Percentiles rank a stretch among this genome's conserved stretches.
phyloP scores from a whole-genome alignment of 2,113 vertebrate genomes.

The Chunga burmeisteri region DNA sequence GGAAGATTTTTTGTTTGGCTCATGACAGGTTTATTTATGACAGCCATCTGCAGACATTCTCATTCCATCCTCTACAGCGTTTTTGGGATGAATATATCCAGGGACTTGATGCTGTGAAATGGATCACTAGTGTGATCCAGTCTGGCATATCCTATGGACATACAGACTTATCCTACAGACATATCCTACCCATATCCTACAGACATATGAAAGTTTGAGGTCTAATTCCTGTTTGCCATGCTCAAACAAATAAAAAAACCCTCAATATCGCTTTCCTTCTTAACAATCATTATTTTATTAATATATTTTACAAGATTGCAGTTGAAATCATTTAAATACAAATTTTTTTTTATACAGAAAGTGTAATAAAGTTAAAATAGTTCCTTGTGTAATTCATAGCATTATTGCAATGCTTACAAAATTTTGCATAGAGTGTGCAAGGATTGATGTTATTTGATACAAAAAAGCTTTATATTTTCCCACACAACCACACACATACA shows the following conservation, averaged over 20 bases:
- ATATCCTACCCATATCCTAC: no score
- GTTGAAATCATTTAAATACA: slow-evolving; percentile 94
- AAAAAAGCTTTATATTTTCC: slow-evolving; percentile 76
- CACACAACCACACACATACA: slow-evolving; percentile 65
- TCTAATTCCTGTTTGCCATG: neutral
- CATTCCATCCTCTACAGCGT: neutral
- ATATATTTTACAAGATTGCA: slow-evolving; percentile 91
- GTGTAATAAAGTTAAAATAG: slow-evolving; percentile 91
- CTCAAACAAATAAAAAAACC: neutral
- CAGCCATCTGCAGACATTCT: neutral
- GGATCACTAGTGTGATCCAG: neutral
- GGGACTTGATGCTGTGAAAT: neutral
- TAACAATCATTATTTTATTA: slow-evolving; percentile 92
- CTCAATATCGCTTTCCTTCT: slow-evolving; percentile 53
- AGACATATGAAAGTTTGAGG: neutral
- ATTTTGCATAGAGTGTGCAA: slow-evolving; percentile 94
- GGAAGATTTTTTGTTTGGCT: neutral
- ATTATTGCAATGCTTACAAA: slow-evolving; percentile 91
- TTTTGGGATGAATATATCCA: neutral
- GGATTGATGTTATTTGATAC: slow-evolving; percentile 81
- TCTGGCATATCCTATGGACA: neutral
- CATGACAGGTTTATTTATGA: neutral
- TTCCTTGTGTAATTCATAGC: slow-evolving; percentile 85
- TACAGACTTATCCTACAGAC: neutral
- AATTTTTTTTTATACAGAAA: slow-evolving; percentile 89